These are phyloP conservation scores for Crenuchus spilurus DNA, from an alignment of 2,797 vertebrate species.

Conservation along the genomic window DNA sequence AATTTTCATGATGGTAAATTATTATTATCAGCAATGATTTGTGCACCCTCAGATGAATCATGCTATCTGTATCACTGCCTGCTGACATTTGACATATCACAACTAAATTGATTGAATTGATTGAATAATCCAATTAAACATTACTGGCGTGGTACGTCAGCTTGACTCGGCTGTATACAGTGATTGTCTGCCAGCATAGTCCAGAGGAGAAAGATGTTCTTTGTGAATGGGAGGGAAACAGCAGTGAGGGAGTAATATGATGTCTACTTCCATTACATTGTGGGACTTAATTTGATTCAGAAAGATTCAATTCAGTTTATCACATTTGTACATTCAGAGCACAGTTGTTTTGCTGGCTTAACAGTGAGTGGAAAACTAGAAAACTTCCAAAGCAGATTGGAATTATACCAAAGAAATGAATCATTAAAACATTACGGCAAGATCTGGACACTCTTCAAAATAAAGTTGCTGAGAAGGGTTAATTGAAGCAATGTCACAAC, in stretches of 20 bases:
- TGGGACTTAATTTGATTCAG: slow-evolving; percentile 4
- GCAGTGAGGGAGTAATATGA: not conserved
- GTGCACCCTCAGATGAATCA: not conserved
- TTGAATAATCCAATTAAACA: not conserved
- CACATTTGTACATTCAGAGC: slow-evolving; percentile 2
- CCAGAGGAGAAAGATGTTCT: slow-evolving; percentile 30
- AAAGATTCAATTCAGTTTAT: not conserved
- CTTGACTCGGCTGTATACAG: not conserved
- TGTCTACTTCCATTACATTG: not conserved
- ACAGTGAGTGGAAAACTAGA: too few relatives aligned
- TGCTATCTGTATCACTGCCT: not conserved
- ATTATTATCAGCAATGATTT: not conserved
- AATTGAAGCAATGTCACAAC: too few relatives aligned
- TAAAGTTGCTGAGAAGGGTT: too few relatives aligned
- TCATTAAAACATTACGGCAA: not conserved
- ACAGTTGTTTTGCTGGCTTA: not conserved
- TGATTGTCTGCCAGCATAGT: slow-evolving; percentile 24
- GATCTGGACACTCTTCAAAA: too few relatives aligned
- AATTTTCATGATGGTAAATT: not conserved
- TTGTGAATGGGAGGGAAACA: slow-evolving; percentile 14
- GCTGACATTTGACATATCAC: slow-evolving; percentile 12
- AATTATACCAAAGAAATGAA: not conserved
- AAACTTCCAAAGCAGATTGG: not conserved
- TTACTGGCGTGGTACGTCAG: not conserved
- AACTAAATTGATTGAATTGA: not conserved